Percentiles rank a stretch among this genome's conserved stretches.
Evolutionary conservation across 2,888 invertebrate genomes (phyloP).

Genomic region (Dicranocentrus wangi): DNA sequence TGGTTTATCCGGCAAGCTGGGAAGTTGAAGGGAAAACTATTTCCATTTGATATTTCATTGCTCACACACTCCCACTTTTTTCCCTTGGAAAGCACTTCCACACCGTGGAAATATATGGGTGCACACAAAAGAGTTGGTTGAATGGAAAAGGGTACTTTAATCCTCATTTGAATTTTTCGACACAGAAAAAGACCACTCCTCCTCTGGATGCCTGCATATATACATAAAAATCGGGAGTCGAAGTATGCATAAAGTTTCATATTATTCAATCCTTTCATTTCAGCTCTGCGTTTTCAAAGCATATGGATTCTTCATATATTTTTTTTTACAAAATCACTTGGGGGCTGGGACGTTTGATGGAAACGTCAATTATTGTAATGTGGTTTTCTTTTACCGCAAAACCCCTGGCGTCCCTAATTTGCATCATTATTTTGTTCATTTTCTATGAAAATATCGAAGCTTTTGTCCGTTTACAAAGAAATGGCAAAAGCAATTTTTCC

Average conservation of each 20-base stretch:
- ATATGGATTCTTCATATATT: no score
- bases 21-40: slow-evolving; percentile 8
- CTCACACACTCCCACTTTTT: no score
- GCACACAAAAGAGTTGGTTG: slow-evolving; percentile 28
- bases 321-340: no score
- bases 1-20: no score
- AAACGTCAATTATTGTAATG: slow-evolving; percentile 15
- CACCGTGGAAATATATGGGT: slow-evolving; percentile 11
- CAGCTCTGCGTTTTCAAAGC: no score
- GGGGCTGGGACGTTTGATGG: no score
- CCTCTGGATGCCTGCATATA: no score
- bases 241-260: no score
- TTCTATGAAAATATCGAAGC: not conserved
- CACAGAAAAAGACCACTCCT: slow-evolving; percentile 27
- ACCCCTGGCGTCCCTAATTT: slow-evolving; percentile 2
- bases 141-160: slow-evolving; percentile 34
- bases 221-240: no score
- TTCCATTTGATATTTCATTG: slow-evolving; percentile 24
- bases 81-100: no score
- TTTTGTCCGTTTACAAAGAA: not conserved
- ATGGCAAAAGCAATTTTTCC: not conserved
- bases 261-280: slow-evolving; percentile 17
- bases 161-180: slow-evolving; percentile 38
- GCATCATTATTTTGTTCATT: slow-evolving; percentile 13
- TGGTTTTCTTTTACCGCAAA: not conserved